phyloP scores from a whole-genome alignment of 2,113 vertebrate genomes.

The Xyliphius kryptos region DNA sequence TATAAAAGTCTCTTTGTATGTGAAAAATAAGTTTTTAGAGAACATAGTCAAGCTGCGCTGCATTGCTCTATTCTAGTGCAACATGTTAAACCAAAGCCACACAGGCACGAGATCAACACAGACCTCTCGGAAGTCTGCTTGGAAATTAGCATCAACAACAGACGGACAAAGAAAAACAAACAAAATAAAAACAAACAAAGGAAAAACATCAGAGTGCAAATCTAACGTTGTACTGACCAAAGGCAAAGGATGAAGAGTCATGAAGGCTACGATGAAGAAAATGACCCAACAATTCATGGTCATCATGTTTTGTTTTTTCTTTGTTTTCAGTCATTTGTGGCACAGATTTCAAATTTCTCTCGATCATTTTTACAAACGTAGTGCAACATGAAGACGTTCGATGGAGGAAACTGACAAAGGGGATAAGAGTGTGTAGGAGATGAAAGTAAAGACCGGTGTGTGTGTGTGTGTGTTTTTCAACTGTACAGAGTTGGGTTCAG shows the following conservation, averaged over 20 bases:
- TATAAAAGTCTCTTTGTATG: constrained; percentile 45
- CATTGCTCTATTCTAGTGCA: constrained; percentile 45
- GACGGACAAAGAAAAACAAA: no score
- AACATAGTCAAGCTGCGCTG: constrained; percentile 37
- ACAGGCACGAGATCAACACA: constrained; percentile 37
- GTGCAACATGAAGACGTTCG: constrained; percentile 16
- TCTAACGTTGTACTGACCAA: constrained; percentile 35
- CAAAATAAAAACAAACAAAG: constrained; percentile 9
- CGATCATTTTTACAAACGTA: constrained; percentile 6
- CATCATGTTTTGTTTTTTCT: no score
- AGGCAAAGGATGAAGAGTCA: constrained; percentile 39
- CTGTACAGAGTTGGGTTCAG: no score
- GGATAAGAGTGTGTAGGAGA: no score
- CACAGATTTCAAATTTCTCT: constrained; percentile 6
- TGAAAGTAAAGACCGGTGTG: no score
- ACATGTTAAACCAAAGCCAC: constrained; percentile 40
- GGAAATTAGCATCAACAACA: constrained; percentile 27
- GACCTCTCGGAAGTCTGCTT: constrained; percentile 34
- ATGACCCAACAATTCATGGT: no score
- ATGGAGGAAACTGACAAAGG: constrained; percentile 9
- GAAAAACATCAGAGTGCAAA: constrained; percentile 40
- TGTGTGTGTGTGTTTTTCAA: no score
- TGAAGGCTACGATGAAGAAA: no score
- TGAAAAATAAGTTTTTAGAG: constrained; percentile 43
- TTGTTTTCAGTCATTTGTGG: constrained; percentile 23